Base-by-base conservation (phyloP, 2,888 invertebrate genomes). In the Cheilosia vernalis region DNA sequence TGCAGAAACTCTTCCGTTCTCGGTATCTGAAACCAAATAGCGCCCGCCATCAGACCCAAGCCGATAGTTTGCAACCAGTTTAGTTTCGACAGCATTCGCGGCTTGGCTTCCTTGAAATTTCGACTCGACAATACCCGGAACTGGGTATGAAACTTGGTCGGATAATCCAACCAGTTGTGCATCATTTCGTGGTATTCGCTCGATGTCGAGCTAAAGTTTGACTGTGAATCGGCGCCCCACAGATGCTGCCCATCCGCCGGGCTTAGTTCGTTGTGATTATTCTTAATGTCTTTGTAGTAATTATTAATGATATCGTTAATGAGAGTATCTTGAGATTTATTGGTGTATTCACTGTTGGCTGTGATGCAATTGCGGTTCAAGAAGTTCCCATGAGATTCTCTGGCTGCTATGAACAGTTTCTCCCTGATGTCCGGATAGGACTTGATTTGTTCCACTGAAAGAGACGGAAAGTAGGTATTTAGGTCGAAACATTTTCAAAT, bases 81-180 rank as follows among this genome's bases (percentile, higher is more conserved):
- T 82, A 96, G 91, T 89, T 95, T 95, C 63, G 96, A 96, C 61
- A 96, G 92, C 95, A 96, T 96, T 72, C 95, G 93, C 6, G 95
- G 95, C 88, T 95, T 93, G 37, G 96, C 95, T 91, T 96, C 96
- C 90, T 95, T 94, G 90, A 96, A 96, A 91, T 96, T 96, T 82
- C 96, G 92, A 90, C 95, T 94, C 49, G 95, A 95, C 87, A 96
- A 93, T 83, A 96, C 94, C 91, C 94, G 94, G 90, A 96, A 95
- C 91, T 96, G 96, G 15, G 95, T 96, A 93, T 94, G 95, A 91
- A 96, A 96, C 81, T 95, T 94, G n/a, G 96, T 96, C 60, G 96
- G 95, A 94, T 95, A 95, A 79, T 94, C 93, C 93, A 95, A 94
- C 89, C 94, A 94, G 88, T 95, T 94, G 89, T 94, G 94, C 88